Evolutionary conservation across 2,113 vertebrate genomes (phyloP), one percentile per base, ranked within the genome.

Genomic region (Himantopus leucocephalus): DNA sequence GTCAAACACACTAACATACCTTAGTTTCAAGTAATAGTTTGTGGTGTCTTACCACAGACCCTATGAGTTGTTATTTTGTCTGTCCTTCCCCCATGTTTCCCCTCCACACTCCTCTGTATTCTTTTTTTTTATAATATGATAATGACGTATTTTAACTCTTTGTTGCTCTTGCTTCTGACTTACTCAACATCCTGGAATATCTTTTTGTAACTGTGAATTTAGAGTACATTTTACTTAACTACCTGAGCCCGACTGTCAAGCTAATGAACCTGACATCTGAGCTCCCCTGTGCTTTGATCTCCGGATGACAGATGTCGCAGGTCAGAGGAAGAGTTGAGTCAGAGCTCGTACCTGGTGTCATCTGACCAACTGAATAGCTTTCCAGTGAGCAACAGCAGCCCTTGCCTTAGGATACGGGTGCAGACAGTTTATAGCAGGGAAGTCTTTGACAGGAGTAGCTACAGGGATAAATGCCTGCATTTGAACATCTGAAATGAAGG

Each of bases 361-460:
- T 59, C 86, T 63, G 52, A 26, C 80, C 73, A 95, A 8, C 53
- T 67, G 81, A 83, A 50, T 34, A 72, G 78, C 73, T 85, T 96
- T 91, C 53, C 75, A 7, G 22, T 78, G 87, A 95, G 77, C 64
- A 58, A 39, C 70, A 92, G 68, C 90, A 47, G 52, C 37, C 74
- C 14, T 56, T 64, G 96, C 97, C 97, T 89, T n/a, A 85, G 96
- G 96, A 79, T 52, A 93, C 58, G 96, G 96, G 84, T 96, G 94
- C 92, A 91, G 91, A 96, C 64, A 84, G 76, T 97, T 96, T 95
- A 94, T 63, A 50, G 92, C 85, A 91, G 86, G 88, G 78, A 82
- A 92, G 52, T 47, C 88, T 94, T 95, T 96, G 96, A 97, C 94
- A 95, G 94, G 50, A 87, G 80, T 95, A 97, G 95, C 97, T 96